These are phyloP conservation scores for Prionailurus bengalensis DNA, from an alignment of 2,113 vertebrate species.

Conservation along the genomic window DNA sequence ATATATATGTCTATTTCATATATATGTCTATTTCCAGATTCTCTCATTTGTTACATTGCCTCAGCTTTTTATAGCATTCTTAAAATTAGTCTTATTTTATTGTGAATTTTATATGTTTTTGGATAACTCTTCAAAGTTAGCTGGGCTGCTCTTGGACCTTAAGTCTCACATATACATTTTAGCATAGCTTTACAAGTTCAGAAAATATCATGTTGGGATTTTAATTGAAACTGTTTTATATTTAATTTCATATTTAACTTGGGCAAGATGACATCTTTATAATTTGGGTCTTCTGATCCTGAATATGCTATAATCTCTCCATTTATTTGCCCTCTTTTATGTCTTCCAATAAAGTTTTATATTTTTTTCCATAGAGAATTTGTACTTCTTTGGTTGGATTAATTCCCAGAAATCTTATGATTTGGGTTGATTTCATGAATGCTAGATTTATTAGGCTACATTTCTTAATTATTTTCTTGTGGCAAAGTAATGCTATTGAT, in stretches of 20 bases:
- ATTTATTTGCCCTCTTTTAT: neutral
- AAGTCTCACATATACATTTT: neutral
- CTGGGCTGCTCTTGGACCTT: neutral
- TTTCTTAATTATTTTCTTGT: neutral
- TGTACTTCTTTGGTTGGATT: neutral
- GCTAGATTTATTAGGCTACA: neutral
- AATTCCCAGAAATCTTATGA: slow-evolving; percentile 14
- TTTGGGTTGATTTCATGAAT: neutral
- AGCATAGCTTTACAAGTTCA: neutral
- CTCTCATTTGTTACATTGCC: neutral
- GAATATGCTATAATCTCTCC: neutral
- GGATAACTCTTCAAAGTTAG: neutral
- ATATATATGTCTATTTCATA: too few species aligned
- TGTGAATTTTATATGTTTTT: neutral
- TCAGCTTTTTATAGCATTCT: neutral
- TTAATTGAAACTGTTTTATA: neutral
- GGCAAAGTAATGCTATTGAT: neutral
- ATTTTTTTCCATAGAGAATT: neutral
- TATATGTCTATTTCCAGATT: neutral
- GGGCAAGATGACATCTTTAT: neutral
- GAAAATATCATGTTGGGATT: neutral
- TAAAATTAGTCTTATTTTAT: slow-evolving; percentile 3
- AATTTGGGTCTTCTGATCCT: neutral
- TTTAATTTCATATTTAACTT: slow-evolving; percentile 37
- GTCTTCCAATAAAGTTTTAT: neutral